phyloP scores from a whole-genome alignment of 2,797 vertebrate genomes.

The Propithecus deckenii region DNA sequence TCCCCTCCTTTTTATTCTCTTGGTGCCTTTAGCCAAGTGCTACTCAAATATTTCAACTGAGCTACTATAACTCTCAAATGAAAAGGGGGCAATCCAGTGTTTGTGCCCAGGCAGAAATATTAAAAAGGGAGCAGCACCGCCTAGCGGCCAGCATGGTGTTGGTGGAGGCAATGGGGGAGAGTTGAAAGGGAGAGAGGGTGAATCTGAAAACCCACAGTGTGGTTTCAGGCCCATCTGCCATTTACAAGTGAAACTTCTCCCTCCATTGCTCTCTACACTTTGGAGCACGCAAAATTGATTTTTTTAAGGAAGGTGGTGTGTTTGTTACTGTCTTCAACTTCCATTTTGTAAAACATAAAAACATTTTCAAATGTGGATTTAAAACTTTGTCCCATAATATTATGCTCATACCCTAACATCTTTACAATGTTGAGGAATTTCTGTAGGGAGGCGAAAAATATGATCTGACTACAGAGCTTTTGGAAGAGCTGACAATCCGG shows the following conservation, averaged over 20 bases:
- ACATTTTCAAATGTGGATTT: background rate
- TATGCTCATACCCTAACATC: background rate
- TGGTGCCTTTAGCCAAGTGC: background rate
- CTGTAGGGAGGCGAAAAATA: background rate
- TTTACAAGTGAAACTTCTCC: background rate
- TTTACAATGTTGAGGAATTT: background rate
- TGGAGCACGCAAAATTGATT: background rate
- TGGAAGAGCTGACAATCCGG: background rate
- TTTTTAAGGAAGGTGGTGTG: background rate
- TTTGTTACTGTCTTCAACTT: background rate
- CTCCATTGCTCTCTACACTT: background rate
- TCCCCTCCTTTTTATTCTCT: background rate
- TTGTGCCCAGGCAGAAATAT: background rate
- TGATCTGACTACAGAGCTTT: background rate
- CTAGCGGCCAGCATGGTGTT: background rate
- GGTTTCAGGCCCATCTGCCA: background rate
- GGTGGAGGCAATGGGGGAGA: background rate
- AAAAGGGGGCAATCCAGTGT: background rate
- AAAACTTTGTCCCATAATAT: background rate
- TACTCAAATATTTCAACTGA: background rate
- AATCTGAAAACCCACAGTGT: background rate
- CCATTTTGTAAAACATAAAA: background rate
- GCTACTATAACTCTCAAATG: background rate
- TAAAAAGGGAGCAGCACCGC: constrained; percentile 13
- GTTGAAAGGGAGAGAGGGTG: background rate